Conservation (phyloP, 2,797 vertebrate genomes). For the Delichon dasypus region DNA sequence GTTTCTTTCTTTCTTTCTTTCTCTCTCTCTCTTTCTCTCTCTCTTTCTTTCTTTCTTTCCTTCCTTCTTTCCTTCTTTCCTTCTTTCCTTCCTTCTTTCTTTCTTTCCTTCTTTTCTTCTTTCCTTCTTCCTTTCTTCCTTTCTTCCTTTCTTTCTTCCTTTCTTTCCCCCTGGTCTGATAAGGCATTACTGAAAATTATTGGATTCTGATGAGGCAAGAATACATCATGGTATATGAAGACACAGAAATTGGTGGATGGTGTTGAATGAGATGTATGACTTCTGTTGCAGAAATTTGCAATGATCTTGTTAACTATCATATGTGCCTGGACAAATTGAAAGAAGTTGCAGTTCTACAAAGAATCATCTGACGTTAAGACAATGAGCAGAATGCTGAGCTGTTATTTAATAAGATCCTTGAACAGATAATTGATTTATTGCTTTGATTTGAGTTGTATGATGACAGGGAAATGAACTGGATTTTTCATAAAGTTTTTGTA, state of each 20-base stretch:
- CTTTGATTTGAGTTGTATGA: not conserved
- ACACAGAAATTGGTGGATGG: not conserved
- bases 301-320: not conserved
- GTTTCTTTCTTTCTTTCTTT: too few relatives aligned
- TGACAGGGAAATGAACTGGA: not conserved
- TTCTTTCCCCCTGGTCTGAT: not conserved
- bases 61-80: too few relatives aligned
- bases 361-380: not conserved
- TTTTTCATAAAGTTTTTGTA: not conserved
- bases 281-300: not conserved
- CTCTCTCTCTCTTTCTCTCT: too few relatives aligned
- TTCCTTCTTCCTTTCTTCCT: too few relatives aligned
- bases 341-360: not conserved
- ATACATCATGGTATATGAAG: not conserved
- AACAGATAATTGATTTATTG: not conserved
- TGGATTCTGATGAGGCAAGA: constrained; percentile 11
- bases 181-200: not conserved
- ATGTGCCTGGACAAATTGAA: not conserved
- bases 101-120: too few relatives aligned
- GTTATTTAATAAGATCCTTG: not conserved
- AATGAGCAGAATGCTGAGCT: not conserved
- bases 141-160: too few relatives aligned
- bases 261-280: not conserved
- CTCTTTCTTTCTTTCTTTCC: too few relatives aligned
- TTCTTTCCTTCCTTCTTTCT: too few relatives aligned